These are phyloP conservation scores for Prosopocoilus inquinatus DNA, from an alignment of 2,888 invertebrate genomes.

Conservation along the genomic window DNA sequence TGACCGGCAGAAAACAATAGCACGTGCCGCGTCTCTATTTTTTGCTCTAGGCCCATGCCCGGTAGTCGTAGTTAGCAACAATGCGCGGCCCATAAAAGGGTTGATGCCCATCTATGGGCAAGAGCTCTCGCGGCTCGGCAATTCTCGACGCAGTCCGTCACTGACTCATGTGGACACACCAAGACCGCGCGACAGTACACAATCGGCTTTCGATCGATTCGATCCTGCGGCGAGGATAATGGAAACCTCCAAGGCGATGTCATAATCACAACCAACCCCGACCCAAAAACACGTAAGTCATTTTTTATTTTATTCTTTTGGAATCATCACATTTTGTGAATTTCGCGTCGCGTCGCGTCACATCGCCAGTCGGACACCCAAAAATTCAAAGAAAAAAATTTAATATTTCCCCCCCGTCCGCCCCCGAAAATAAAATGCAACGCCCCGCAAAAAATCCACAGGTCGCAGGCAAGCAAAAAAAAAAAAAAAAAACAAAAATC, in stretches of 20 bases:
- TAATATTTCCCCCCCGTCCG: too few species aligned
- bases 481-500: slow-evolving; percentile 23
- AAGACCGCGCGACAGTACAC: slow-evolving; percentile 39
- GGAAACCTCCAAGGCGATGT: slow-evolving; percentile 8
- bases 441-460: not conserved
- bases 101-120: slow-evolving; percentile 46
- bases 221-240: slow-evolving; percentile 25
- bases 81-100: slow-evolving; percentile 45
- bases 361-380: too few species aligned
- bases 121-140: slow-evolving; percentile 10
- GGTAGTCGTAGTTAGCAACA: slow-evolving; percentile 41
- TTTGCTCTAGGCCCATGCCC: slow-evolving; percentile 39
- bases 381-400: too few species aligned
- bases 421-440: not conserved
- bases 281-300: slow-evolving; percentile 22
- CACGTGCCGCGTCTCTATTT: slow-evolving; percentile 44
- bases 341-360: too few species aligned
- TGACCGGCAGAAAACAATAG: slow-evolving; percentile 40
- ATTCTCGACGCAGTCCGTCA: slow-evolving; percentile 27
- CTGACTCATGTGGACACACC: slow-evolving; percentile 39
- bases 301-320: slow-evolving; percentile 10
- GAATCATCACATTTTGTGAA: too few species aligned
- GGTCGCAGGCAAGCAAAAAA: slow-evolving; percentile 12
- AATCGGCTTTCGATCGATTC: slow-evolving; percentile 36
- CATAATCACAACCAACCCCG: slow-evolving; percentile 8